Conservation (phyloP, 2,888 invertebrate genomes). For the Heliconius cydno region DNA sequence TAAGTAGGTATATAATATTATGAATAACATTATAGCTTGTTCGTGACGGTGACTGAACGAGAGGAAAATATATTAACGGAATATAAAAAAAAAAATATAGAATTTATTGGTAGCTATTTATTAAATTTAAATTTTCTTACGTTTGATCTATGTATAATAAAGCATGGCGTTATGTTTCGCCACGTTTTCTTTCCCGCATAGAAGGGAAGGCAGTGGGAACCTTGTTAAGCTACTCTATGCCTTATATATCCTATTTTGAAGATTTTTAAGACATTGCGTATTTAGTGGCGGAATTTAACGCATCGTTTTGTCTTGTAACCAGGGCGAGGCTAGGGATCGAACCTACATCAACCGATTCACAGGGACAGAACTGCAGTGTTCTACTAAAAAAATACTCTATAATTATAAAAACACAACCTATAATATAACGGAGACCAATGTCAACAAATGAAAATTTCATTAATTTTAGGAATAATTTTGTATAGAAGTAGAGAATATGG, state of each 20-base stretch:
- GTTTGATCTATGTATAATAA: too few relatives aligned
- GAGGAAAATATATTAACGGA: background rate
- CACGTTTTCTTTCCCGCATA: background rate
- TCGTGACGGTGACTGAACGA: slow-evolving; percentile 1
- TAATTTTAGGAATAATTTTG: background rate
- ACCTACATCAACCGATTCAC: too few relatives aligned
- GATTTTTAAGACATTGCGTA: background rate
- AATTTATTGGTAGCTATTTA: too few relatives aligned
- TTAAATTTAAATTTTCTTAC: too few relatives aligned
- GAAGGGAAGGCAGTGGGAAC: background rate
- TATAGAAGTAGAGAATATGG: background rate
- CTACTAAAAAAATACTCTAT: background rate
- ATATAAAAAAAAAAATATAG: too few relatives aligned
- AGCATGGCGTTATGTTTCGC: too few relatives aligned
- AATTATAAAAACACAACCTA: background rate
- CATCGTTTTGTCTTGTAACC: background rate
- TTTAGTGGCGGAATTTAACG: background rate
- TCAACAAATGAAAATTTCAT: slow-evolving; percentile 6
- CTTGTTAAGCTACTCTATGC: background rate
- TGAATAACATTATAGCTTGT: slow-evolving; percentile 1
- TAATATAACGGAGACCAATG: background rate
- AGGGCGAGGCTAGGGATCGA: background rate
- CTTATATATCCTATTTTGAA: background rate
- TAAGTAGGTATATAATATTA: slow-evolving; percentile 4
- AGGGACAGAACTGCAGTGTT: too few relatives aligned